Conservation (phyloP, 30 jellyfish, hydroid and myxozoan species). For the Aurelia sp. region DNA sequence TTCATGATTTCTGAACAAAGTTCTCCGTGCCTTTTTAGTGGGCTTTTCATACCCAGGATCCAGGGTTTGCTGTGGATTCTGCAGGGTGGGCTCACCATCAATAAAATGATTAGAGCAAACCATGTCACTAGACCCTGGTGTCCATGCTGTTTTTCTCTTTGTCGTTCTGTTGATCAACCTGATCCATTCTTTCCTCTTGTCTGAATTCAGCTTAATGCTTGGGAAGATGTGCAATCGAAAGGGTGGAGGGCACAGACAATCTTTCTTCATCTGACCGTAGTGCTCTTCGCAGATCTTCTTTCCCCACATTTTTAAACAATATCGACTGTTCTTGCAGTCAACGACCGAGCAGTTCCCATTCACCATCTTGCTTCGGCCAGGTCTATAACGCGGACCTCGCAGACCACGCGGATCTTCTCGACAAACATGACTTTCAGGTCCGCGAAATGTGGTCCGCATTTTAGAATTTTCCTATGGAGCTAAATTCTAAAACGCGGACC, state of each 20-base stretch:
- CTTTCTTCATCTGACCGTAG: neutral
- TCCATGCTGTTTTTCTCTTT: conserved; percentile 35
- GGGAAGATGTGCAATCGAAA: conserved; percentile 38
- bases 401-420: too few species aligned
- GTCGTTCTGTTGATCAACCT: conserved; percentile 21
- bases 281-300: too few species aligned
- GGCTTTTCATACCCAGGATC: conserved; percentile 39
- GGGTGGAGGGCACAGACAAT: conserved; percentile 29
- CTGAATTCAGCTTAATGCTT: conserved; percentile 34
- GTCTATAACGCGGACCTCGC: too few species aligned
- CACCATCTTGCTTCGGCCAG: too few species aligned
- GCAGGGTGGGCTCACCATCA: conserved; percentile 45
- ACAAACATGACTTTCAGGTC: too few species aligned
- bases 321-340: too few species aligned
- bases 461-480: too few species aligned
- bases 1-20: neutral
- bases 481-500: too few species aligned
- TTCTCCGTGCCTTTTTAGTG: conserved; percentile 33
- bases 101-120: conserved; percentile 56
- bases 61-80: conserved; percentile 47
- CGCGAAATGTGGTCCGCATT: too few species aligned
- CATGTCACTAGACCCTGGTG: conserved; percentile 49
- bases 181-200: conserved; percentile 43
- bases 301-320: too few species aligned
- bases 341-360: too few species aligned